Evolutionary conservation across 35 echinoderm and acorn worm genomes (phyloP), one percentile per base, ranked within the genome.

Genomic region (Antedon bifida): DNA sequence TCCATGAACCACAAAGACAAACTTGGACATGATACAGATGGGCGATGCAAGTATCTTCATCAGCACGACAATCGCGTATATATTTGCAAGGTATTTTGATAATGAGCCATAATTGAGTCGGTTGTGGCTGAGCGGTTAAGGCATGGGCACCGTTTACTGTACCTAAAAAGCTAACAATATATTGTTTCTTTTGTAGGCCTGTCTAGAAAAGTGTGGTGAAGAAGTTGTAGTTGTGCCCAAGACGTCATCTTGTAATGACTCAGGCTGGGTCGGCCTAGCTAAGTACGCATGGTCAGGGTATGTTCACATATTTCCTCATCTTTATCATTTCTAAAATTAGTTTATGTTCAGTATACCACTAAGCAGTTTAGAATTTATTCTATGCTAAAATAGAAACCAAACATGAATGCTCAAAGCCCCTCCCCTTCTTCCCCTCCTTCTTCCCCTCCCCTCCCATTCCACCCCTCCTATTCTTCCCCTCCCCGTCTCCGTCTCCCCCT

Each of bases 61-160:
- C 94, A 97, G 75, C 92, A 87, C 86, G 94, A 97, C 39, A 97
- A 97, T 78, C 87, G 84, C 39, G 94, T 97, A 0, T 97, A 89
- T 73, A 88, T 88, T 35, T 97, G 94, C 56, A 92, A 90, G 87
- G 90, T 92, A 81, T 82, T 21, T 44, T 8, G 16, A 44, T n/a
- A n/a, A n/a, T n/a, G n/a, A n/a, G n/a, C n/a, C n/a, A n/a, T n/a
- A n/a, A n/a, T n/a, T n/a, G n/a, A n/a, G n/a, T n/a, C n/a, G n/a
- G n/a, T n/a, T n/a, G n/a, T n/a, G n/a, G n/a, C n/a, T n/a, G n/a
- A n/a, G n/a, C n/a, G n/a, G n/a, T n/a, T n/a, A n/a, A n/a, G n/a
- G n/a, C n/a, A n/a, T n/a, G n/a, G n/a, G n/a, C n/a, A n/a, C n/a
- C n/a, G n/a, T n/a, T n/a, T n/a, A n/a, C n/a, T n/a, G n/a, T n/a